Evolutionary conservation across 1,140 invertebrate genomes (phyloP).

Genomic region (Calosoma granatense): DNA sequence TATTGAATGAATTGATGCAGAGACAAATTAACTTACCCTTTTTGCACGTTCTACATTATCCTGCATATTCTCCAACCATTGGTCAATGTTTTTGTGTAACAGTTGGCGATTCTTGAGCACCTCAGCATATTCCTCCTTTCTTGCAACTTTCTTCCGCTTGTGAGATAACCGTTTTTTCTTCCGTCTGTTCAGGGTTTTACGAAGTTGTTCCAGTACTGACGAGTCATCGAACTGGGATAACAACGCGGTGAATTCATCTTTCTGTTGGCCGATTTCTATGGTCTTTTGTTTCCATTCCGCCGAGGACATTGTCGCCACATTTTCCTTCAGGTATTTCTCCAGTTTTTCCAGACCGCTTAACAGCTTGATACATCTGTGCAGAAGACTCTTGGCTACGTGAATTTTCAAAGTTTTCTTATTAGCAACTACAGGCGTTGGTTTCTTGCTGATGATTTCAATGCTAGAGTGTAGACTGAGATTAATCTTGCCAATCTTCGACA

Average conservation of each 20-base stretch:
- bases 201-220: slow-evolving; percentile 35
- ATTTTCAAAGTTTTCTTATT: slow-evolving; percentile 17
- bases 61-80: slow-evolving; percentile 47
- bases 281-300: slow-evolving; percentile 42
- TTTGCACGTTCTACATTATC: slow-evolving; percentile 50
- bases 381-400: slow-evolving; percentile 21
- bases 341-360: slow-evolving; percentile 36
- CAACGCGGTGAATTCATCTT: slow-evolving; percentile 35
- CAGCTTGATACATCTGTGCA: slow-evolving; percentile 24
- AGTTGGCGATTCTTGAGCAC: slow-evolving; percentile 34
- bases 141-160: slow-evolving; percentile 36
- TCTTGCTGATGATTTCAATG: slow-evolving; percentile 12
- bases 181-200: slow-evolving; percentile 40
- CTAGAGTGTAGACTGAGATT: slow-evolving; percentile 20
- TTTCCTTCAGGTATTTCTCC: slow-evolving; percentile 34
- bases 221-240: slow-evolving; percentile 34
- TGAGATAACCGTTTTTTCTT: slow-evolving; percentile 43
- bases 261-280: slow-evolving; percentile 36
- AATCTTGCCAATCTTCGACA: slow-evolving; percentile 23
- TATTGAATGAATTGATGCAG: background rate
- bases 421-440: background rate
- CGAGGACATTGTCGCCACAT: slow-evolving; percentile 35
- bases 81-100: slow-evolving; percentile 45
- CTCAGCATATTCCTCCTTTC: slow-evolving; percentile 35
- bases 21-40: slow-evolving; percentile 33